A percentile compares a stretch with the other conserved stretches of the same genome.
These are phyloP conservation scores for Orthonyx spaldingii DNA, from an alignment of 2,113 vertebrate species.

Conservation along the genomic window DNA sequence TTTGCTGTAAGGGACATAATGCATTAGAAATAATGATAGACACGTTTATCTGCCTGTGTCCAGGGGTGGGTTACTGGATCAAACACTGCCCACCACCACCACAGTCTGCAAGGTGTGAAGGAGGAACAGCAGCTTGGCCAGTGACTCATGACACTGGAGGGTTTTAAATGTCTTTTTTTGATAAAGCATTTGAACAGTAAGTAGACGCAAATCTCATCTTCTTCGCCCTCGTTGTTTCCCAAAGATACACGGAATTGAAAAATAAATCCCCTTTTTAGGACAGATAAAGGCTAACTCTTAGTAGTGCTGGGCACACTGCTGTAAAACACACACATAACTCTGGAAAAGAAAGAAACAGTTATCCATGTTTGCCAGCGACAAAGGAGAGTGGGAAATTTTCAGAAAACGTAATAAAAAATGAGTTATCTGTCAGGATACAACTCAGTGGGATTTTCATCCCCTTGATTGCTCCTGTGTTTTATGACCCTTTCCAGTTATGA, in stretches of 20 bases:
- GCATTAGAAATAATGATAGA: neutral
- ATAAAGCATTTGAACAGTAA: neutral
- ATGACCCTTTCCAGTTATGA: neutral
- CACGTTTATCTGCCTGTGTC: neutral
- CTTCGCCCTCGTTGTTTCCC: neutral
- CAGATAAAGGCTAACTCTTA: neutral
- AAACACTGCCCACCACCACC: neutral
- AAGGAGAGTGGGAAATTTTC: neutral
- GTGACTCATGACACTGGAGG: neutral
- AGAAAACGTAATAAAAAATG: neutral
- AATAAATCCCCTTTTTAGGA: neutral
- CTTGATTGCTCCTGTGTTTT: neutral
- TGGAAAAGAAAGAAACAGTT: neutral
- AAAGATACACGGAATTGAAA: neutral
- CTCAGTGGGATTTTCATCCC: neutral
- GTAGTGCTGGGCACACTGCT: neutral
- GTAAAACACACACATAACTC: neutral
- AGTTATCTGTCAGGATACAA: neutral
- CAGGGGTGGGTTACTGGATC: neutral
- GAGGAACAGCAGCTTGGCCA: neutral
- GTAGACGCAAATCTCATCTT: neutral
- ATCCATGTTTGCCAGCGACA: neutral
- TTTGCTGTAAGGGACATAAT: neutral
- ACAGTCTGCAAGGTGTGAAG: neutral
- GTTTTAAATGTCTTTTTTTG: neutral